These are phyloP conservation scores for Drosophila albomicans DNA, from an alignment of 1,140 invertebrate genomes.

Conservation along the genomic window DNA sequence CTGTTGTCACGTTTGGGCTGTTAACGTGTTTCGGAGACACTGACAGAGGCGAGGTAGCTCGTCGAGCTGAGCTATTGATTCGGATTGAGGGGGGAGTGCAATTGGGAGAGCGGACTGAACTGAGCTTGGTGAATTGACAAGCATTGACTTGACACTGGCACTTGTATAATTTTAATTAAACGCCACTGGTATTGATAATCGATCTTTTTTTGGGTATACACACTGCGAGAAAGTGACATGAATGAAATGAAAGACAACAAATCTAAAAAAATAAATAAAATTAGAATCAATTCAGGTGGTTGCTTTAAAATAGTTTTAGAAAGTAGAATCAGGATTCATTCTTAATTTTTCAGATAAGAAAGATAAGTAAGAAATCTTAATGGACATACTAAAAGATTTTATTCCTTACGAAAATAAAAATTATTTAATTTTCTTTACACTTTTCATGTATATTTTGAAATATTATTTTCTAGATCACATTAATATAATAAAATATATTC, in stretches of 20 bases:
- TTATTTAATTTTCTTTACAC: no score
- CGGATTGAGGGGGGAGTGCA: neutral
- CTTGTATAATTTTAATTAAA: slow-evolving; percentile 84
- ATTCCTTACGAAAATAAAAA: no score
- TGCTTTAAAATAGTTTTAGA: no score
- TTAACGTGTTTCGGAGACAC: slow-evolving; percentile 74
- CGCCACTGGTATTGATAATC: slow-evolving; percentile 76
- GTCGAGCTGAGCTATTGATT: neutral
- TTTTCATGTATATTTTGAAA: no score
- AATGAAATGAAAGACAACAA: neutral
- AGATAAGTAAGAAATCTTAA: no score
- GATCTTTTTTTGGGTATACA: slow-evolving; percentile 35
- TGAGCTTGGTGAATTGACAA: slow-evolving; percentile 47
- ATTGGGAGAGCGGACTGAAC: neutral
- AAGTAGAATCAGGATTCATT: no score
- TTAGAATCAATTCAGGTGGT: neutral
- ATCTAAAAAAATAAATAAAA: neutral
- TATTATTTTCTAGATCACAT: no score
- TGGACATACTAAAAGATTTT: no score
- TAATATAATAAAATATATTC: no score
- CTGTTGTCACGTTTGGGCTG: slow-evolving; percentile 79
- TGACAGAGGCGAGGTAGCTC: slow-evolving; percentile 20
- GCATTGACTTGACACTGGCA: slow-evolving; percentile 71
- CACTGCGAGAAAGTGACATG: slow-evolving; percentile 43
- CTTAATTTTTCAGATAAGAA: no score